Conservation (phyloP, 2,113 vertebrate genomes). For the human region DNA sequence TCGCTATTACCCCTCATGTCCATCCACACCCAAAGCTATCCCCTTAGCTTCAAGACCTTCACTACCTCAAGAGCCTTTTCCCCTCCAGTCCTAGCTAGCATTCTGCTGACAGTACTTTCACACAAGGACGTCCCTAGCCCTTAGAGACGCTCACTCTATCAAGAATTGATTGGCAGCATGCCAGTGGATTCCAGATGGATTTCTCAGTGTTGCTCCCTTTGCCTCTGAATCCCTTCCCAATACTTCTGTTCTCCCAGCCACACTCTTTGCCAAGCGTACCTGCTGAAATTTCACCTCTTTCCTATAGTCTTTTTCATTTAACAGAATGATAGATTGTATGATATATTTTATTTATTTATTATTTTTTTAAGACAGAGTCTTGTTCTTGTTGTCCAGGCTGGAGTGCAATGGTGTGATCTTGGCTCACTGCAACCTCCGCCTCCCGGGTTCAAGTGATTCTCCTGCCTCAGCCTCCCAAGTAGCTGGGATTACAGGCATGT, state of each 20-base stretch:
- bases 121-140: not conserved
- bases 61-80: not conserved
- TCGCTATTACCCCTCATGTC: not conserved
- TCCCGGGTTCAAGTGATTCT: no score
- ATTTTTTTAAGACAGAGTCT: no score
- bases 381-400: no score
- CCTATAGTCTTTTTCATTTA: not conserved
- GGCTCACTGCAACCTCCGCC: no score
- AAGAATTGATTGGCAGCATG: no score
- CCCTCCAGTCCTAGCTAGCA: not conserved
- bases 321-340: not conserved
- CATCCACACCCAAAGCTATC: accelerated
- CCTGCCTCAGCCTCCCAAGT: no score
- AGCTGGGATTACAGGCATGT: no score
- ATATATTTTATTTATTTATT: no score
- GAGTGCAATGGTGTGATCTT: no score
- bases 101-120: not conserved
- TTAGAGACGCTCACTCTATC: accelerated
- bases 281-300: not conserved
- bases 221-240: not conserved
- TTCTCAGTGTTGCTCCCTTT: not conserved
- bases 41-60: not conserved
- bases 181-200: not conserved
- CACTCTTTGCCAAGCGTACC: not conserved
- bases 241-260: not conserved